Evolutionary conservation across 2,113 vertebrate genomes (phyloP), one percentile per base, ranked within the genome.

Genomic region (Dunckerocampus dactyliophorus): DNA sequence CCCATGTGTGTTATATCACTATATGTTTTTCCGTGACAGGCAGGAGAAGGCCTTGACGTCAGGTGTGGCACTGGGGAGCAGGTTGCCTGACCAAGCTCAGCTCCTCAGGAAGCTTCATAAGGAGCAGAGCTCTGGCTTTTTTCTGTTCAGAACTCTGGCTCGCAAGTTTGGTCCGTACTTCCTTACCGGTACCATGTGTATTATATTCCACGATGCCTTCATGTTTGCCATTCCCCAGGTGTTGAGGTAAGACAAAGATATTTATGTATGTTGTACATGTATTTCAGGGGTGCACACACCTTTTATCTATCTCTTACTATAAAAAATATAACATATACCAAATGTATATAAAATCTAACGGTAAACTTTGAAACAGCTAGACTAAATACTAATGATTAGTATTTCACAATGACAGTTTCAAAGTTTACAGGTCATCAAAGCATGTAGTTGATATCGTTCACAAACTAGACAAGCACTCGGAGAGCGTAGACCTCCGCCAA

Each of bases 221-320:
- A 89, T 94, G 90, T 97, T 98, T 49, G 76, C 91, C 19, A 84
- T 93, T 43, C 95, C 95, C 1, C 92, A 92, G 71, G 84, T 95
- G 45, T 88, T 97, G 59, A 95, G 95, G 95, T 97, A 75, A 71
- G 91, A 56, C 37, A 37, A 55, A 55, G 31, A 28, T 28, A 28
- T 28, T 28, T 28, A 3, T 28, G 2, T 28, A 28, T 28, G 24
- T 28, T 28, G 24, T 28, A 28, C 24, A 28, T 28, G 24, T 28
- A 28, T 28, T 3, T 28, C 24, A 28, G 24, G 24, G 24, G 24
- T 28, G 24, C 5, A 28, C 24, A 28, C 24, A 28, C 24, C 5
- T 28, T 28, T 28, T 28, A n/a, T n/a, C n/a, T n/a, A 28, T 28
- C 24, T 28, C 24, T 28, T 28, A 28, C 24, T 28, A 28, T 28